Percentiles rank a stretch among this genome's conserved stretches.
Conservation (phyloP, 2,113 vertebrate genomes). For the Protomyctophum bolini region DNA sequence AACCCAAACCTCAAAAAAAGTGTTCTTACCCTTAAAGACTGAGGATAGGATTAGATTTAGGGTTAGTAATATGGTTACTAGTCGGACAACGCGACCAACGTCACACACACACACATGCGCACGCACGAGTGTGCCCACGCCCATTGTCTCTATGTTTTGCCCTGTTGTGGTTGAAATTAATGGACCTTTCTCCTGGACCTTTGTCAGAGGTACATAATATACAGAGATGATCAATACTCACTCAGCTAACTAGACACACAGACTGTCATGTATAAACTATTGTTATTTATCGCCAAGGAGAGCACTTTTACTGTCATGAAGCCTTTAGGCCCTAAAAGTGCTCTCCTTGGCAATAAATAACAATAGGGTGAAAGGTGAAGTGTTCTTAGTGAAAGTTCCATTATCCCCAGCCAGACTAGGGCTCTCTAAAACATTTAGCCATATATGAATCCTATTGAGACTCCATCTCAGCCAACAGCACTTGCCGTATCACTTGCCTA, state of each 20-base stretch:
- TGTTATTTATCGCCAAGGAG: slow-evolving; percentile 11
- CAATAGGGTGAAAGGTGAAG: not conserved
- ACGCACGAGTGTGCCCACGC: not conserved
- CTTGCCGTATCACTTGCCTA: too few species aligned
- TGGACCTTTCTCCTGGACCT: slow-evolving; percentile 46
- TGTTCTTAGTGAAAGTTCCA: too few species aligned
- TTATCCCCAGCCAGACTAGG: too few species aligned
- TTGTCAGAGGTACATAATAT: slow-evolving; percentile 23
- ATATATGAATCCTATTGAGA: too few species aligned
- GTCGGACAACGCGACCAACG: too few species aligned
- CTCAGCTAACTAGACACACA: slow-evolving; percentile 39
- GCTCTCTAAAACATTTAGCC: too few species aligned
- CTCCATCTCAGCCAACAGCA: too few species aligned
- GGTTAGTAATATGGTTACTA: too few species aligned
- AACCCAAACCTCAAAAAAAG: too few species aligned
- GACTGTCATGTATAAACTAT: slow-evolving; percentile 1
- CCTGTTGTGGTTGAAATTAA: slow-evolving; percentile 37
- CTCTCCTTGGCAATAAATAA: too few species aligned
- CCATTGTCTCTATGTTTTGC: slow-evolving; percentile 1
- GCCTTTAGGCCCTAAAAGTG: not conserved
- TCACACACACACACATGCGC: not conserved
- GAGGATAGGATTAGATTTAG: too few species aligned
- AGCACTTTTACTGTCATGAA: slow-evolving; percentile 22
- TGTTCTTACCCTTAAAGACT: too few species aligned
- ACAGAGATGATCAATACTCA: slow-evolving; percentile 39